Evolutionary conservation across 2,113 vertebrate genomes (phyloP), one percentile per base, ranked within the genome.

Genomic region (Pan paniscus): DNA sequence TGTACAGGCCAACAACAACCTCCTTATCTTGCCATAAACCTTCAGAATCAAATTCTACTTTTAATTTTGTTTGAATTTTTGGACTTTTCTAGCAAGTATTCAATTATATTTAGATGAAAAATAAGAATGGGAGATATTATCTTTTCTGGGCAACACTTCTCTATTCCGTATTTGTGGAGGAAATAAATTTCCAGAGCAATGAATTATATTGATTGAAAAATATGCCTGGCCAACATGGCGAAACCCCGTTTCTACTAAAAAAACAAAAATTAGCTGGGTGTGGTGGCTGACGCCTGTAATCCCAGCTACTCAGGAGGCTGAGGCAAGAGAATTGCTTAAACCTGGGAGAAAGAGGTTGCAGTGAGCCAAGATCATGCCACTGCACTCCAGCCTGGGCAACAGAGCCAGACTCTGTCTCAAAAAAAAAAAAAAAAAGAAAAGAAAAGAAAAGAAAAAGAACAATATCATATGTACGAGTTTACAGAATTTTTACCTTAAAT

Each of bases 31-130:
- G 81, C 95, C 89, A 81, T 89, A 93, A 95, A 86, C 52, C 23
- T 94, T 96, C 43, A 93, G 59, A 97, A 96, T 83, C 91, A 89
- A 88, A 48, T 81, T 82, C 32, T 73, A 82, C 52, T 82, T 94
- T 81, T 50, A 82, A 89, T 86, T 82, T 96, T 96, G n/a, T 80
- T 83, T 91, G 48, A 64, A 30, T 40, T 43, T 89, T 94, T 46
- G 5, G 27, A 68, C 4, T 40, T 88, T 57, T 72, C 67, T 38
- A 91, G 16, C 14, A 97, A 73, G 8, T n/a, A 32, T 88, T 93
- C 30, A 67, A 46, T 93, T 87, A 70, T 82, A 87, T 90, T 84
- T 93, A 80, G 75, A 87, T 94, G 64, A 75, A 93, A 96, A 86
- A 76, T 38, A 25, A 86, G 61, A 76, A 68, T 93, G 22, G 81